These are phyloP conservation scores for Pelagia noctiluca DNA, from an alignment of 30 jellyfish, hydroid and myxozoan species.

Conservation along the genomic window DNA sequence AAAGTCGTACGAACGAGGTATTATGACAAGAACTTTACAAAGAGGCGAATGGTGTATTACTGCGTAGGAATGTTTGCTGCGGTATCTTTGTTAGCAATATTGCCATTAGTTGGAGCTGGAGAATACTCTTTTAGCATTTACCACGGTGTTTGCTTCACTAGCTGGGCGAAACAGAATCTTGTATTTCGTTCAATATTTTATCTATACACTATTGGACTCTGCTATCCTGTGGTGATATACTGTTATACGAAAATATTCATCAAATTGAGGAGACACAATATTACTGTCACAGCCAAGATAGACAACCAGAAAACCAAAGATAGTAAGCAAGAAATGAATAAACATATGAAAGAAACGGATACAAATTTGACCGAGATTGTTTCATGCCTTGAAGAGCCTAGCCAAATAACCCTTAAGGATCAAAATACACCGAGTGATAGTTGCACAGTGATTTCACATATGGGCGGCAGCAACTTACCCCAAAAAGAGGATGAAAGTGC, in stretches of 20 bases:
- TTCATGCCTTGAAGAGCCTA: too few species aligned
- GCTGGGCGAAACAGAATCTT: slow-evolving; percentile 43
- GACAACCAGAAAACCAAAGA: too few species aligned
- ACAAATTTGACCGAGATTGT: too few species aligned
- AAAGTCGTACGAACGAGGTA: slow-evolving; percentile 37
- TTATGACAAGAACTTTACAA: slow-evolving; percentile 18
- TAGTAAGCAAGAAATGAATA: too few species aligned
- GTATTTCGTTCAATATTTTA: slow-evolving; percentile 60
- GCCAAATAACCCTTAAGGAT: too few species aligned
- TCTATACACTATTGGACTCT: slow-evolving; percentile 33
- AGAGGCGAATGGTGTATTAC: slow-evolving; percentile 2
- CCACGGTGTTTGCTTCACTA: slow-evolving; percentile 78
- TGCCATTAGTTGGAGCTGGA: slow-evolving; percentile 79
- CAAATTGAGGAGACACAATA: slow-evolving; percentile 46
- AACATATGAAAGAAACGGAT: too few species aligned
- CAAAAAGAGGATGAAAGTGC: too few species aligned
- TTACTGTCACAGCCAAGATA: slow-evolving; percentile 2
- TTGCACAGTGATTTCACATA: too few species aligned
- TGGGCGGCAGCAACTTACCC: too few species aligned
- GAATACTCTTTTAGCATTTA: slow-evolving; percentile 48
- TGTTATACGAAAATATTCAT: slow-evolving; percentile 44
- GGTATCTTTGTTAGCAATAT: slow-evolving; percentile 28
- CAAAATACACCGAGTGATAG: too few species aligned
- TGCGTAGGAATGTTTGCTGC: slow-evolving; percentile 1
- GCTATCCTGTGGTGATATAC: slow-evolving; percentile 43